Base-by-base conservation (phyloP, 2,888 invertebrate species). In the Andrena praecox region DNA sequence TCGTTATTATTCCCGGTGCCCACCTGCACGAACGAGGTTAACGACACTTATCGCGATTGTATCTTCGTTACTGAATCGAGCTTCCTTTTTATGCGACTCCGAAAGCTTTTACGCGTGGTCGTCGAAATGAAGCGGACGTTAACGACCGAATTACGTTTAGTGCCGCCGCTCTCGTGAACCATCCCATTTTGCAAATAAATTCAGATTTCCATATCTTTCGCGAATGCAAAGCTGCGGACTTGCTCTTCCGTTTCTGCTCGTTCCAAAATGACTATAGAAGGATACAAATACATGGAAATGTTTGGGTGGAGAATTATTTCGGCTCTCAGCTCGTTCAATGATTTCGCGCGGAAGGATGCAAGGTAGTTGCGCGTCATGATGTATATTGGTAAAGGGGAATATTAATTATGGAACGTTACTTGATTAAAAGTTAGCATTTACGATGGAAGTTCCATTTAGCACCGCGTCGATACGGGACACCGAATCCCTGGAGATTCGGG, bases 1-100 rank as follows among this genome's bases (percentile, higher is more conserved):
- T 52, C 80, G 63, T 81, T 78, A 73, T 76, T 84, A 81, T 81
- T 72, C 72, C 66, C 74, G 20, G 66, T 71, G 72, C 68, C 82
- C 85, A 80, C 82, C 85, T 85, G 77, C 79, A 74, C 72, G 71
- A 80, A 80, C 75, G 77, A 60, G 85, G 85, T 85, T 76, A 85
- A 85, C 73, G 85, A 85, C 85, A 85, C 85, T 50, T 64, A 64
- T 79, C 52, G 59, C 76, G 59, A 54, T 68, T 84, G 63, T 66
- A 74, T 81, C 67, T 74, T 70, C 52, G 24, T 59, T 48, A n/a
- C 66, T 48, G 35, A 10, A 29, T 31, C 31, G 27, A 52, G 31
- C 48, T 29, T 29, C 59, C 10, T 60, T 81, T 84, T 72, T 27
- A 29, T n/a, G 50, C 52, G 24, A 31, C 35, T 50, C 27, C 50